These are phyloP conservation scores for Spea hammondii DNA, from an alignment of 2,797 vertebrate genomes.

Conservation along the genomic window DNA sequence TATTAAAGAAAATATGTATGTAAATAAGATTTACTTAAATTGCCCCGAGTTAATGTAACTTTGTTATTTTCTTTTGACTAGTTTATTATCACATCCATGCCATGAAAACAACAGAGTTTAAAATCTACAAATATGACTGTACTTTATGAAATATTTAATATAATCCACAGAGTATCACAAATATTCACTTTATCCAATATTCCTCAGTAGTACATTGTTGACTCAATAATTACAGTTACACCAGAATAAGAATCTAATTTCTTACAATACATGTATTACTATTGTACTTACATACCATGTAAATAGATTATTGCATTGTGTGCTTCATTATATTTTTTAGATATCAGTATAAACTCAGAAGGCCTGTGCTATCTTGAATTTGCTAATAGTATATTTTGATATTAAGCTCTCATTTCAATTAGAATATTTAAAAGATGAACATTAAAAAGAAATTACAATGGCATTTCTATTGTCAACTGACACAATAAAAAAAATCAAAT, in stretches of 20 bases:
- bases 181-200: too few relatives aligned
- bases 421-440: constrained; percentile 36
- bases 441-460: constrained; percentile 31
- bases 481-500: constrained; percentile 33
- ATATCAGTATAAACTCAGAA: constrained; percentile 34
- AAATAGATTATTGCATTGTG: constrained; percentile 29
- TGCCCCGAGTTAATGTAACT: too few relatives aligned
- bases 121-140: too few relatives aligned
- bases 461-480: constrained; percentile 39
- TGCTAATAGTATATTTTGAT: constrained; percentile 23
- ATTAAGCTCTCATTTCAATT: constrained; percentile 38
- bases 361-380: constrained; percentile 13
- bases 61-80: too few relatives aligned
- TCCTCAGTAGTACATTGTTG: too few relatives aligned
- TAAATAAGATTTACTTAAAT: too few relatives aligned
- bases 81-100: too few relatives aligned
- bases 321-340: constrained; percentile 23
- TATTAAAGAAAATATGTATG: too few relatives aligned
- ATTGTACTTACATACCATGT: constrained; percentile 3
- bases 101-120: too few relatives aligned
- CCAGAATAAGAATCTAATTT: not conserved
- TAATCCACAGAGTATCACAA: too few relatives aligned
- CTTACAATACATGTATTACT: constrained; percentile 4
- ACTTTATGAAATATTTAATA: too few relatives aligned
- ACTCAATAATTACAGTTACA: too few relatives aligned